Conservation (phyloP, 2,113 vertebrate species). For the Brachypodius melanocephalos region DNA sequence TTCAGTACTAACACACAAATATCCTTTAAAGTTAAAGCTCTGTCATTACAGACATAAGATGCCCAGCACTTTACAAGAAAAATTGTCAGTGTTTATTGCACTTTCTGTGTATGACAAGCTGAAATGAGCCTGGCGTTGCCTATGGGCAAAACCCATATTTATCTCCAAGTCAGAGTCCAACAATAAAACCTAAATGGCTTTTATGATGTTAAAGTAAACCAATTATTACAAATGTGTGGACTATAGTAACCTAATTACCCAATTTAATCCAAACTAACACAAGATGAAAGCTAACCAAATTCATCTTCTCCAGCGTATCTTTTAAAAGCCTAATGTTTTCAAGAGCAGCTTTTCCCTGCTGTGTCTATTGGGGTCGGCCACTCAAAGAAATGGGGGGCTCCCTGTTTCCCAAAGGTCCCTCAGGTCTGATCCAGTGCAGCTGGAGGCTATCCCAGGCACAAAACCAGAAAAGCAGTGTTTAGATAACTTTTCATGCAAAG, state of each 20-base stretch:
- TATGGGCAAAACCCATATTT: background rate
- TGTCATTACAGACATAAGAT: background rate
- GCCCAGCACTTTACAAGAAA: background rate
- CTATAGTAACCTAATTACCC: background rate
- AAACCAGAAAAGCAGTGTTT: background rate
- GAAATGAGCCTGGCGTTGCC: background rate
- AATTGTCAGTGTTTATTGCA: background rate
- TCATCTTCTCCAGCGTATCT: background rate
- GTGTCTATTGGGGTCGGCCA: background rate
- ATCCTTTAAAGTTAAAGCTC: background rate
- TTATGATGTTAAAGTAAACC: constrained; percentile 3
- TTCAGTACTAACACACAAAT: background rate
- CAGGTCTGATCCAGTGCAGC: accelerated
- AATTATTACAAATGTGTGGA: background rate
- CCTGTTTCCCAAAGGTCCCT: background rate
- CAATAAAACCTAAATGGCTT: constrained; percentile 16
- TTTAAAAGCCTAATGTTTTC: background rate
- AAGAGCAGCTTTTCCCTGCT: background rate
- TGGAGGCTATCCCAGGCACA: background rate
- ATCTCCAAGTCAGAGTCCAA: background rate
- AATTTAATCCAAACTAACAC: background rate
- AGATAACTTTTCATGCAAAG: background rate
- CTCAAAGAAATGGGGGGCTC: background rate
- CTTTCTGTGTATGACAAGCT: background rate
- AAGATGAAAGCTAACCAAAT: background rate